Percentiles rank a stretch among this genome's conserved stretches.
These are phyloP conservation scores for Musca vetustissima DNA, from an alignment of 1,140 invertebrate species.

Conservation along the genomic window DNA sequence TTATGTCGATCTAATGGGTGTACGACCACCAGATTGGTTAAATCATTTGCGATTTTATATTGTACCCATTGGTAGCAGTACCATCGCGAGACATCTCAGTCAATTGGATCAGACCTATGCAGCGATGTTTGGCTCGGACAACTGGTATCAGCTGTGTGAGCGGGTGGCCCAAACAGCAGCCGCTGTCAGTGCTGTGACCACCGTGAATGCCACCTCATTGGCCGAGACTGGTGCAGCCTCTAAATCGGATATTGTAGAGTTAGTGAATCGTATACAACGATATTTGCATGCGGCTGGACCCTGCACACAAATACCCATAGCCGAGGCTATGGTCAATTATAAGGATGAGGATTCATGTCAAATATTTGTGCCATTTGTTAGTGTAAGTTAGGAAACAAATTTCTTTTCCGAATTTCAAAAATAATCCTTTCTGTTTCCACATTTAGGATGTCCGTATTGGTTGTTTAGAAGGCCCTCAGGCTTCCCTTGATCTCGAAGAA, in stretches of 20 bases:
- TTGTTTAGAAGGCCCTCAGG: slow-evolving; percentile 69
- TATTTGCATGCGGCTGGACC: slow-evolving; percentile 74
- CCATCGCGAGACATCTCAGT: slow-evolving; percentile 68
- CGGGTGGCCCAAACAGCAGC: slow-evolving; percentile 58
- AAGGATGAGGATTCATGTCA: slow-evolving; percentile 88
- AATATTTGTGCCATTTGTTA: slow-evolving; percentile 93
- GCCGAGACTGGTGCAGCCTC: slow-evolving; percentile 54
- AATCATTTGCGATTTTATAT: slow-evolving; percentile 85
- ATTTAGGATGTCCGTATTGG: slow-evolving; percentile 89
- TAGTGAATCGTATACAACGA: slow-evolving; percentile 66
- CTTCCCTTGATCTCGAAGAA: slow-evolving; percentile 81
- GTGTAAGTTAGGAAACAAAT: slow-evolving; percentile 62
- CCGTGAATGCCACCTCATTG: slow-evolving; percentile 51
- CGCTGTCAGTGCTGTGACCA: slow-evolving; percentile 50
- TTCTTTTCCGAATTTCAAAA: not conserved
- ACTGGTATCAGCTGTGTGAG: slow-evolving; percentile 73
- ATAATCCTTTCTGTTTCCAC: slow-evolving; percentile 33
- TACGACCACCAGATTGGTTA: slow-evolving; percentile 89
- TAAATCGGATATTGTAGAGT: slow-evolving; percentile 67
- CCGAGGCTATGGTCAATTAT: slow-evolving; percentile 94
- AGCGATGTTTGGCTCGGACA: slow-evolving; percentile 66
- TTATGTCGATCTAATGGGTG: slow-evolving; percentile 88
- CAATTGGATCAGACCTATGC: slow-evolving; percentile 65
- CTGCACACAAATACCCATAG: slow-evolving; percentile 81
- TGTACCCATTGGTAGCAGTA: slow-evolving; percentile 71